Evolutionary conservation across 2,888 invertebrate species (phyloP), one percentile per base, ranked within the genome.

Genomic region (Tachina fera): DNA sequence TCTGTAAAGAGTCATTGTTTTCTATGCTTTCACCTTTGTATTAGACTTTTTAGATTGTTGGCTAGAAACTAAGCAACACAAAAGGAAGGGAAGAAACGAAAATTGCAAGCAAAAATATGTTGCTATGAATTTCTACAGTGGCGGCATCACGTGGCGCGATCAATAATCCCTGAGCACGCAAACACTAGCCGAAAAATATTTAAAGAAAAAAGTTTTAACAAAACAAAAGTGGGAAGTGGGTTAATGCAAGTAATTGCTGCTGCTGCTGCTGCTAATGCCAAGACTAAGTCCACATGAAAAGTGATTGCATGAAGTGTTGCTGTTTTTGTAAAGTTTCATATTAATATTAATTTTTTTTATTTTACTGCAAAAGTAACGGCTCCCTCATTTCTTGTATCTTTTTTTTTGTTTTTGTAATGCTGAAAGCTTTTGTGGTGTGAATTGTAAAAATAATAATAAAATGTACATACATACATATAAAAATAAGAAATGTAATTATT

Each of bases 101-200:
- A 71, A 31, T 10, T 6, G 9, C 11, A 51, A 72, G 41, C n/a
- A 41, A 41, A 58, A 63, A 70, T 63, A 39, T 53, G 49, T 61
- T 70, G 47, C 61, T 72, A 31, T 68, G 65, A 65, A 56, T 81
- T 83, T 83, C 49, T 67, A 76, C 79, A 72, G 86, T 83, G 81
- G 81, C 85, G 86, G 87, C 87, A 87, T 87, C 91, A 90, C 89
- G 89, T 90, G 88, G 90, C 89, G 87, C 89, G 89, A 91, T 90
- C 90, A 90, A 91, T 91, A 89, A 88, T 91, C 89, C 90, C 82
- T 87, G 88, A 89, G 89, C 90, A 90, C 90, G 90, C 90, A 90
- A 90, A 82, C 87, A 87, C 87, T 87, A 86, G 76, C 58, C 31
- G 65, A 75, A 71, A 71, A 72, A 68, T 41, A 47, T 67, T 31